phyloP scores from a whole-genome alignment of 2,888 invertebrate genomes.

The Perdita meconis region DNA sequence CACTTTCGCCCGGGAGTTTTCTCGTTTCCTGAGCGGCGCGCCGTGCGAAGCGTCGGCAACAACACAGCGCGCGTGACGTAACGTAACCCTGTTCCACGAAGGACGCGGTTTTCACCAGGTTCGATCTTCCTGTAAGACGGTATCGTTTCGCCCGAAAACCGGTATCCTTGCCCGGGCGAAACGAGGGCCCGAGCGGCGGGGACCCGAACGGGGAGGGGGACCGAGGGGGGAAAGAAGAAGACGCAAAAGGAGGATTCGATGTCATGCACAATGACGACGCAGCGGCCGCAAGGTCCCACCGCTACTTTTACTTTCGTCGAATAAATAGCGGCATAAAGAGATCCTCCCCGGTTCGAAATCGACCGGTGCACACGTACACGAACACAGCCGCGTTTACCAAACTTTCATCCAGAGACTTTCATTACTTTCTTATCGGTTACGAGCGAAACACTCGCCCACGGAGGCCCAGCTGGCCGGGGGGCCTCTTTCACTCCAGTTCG shows the following conservation, averaged over 20 bases:
- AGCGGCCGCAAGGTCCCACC: slow-evolving; percentile 64
- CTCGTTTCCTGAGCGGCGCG: not conserved
- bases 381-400: slow-evolving; percentile 61
- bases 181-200: not conserved
- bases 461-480: slow-evolving; percentile 40
- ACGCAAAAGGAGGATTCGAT: slow-evolving; percentile 50
- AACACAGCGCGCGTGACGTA: slow-evolving; percentile 62
- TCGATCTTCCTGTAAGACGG: slow-evolving; percentile 73
- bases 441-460: slow-evolving; percentile 74
- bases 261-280: slow-evolving; percentile 57
- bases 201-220: not conserved
- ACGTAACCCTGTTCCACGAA: slow-evolving; percentile 70
- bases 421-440: slow-evolving; percentile 80
- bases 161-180: slow-evolving; percentile 52
- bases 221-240: not conserved
- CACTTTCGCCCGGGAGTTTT: too few relatives aligned
- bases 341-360: slow-evolving; percentile 22
- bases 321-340: slow-evolving; percentile 52
- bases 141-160: slow-evolving; percentile 67
- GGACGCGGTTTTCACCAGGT: slow-evolving; percentile 69
- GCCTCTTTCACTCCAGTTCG: slow-evolving; percentile 48
- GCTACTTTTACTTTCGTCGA: slow-evolving; percentile 76
- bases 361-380: slow-evolving; percentile 9
- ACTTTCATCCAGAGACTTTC: slow-evolving; percentile 81
- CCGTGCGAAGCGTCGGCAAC: slow-evolving; percentile 2